These are phyloP conservation scores for Torymus tubicola DNA, from an alignment of 2,888 invertebrate species.

Conservation along the genomic window DNA sequence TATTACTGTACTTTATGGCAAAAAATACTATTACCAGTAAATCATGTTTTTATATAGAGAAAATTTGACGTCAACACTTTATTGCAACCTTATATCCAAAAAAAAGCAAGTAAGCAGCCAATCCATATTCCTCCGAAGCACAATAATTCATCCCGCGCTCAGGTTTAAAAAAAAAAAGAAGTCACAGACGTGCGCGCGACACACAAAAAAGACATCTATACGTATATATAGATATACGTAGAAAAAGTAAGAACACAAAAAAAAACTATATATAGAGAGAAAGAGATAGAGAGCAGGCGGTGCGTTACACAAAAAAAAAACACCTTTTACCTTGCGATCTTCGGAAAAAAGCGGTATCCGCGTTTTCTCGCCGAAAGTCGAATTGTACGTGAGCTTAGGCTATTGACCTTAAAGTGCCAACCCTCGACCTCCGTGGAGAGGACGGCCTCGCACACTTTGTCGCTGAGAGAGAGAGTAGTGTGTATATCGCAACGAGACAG, in stretches of 20 bases:
- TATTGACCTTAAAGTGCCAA: constrained; percentile 75
- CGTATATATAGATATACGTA: too few relatives aligned
- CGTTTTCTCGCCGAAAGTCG: constrained; percentile 75
- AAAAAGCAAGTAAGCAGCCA: constrained; percentile 7
- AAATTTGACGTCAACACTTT: too few relatives aligned
- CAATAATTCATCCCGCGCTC: constrained; percentile 51
- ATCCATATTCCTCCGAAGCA: not conserved
- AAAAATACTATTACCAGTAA: too few relatives aligned
- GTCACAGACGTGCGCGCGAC: constrained; percentile 38
- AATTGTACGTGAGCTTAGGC: constrained; percentile 72
- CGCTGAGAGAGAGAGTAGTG: too few relatives aligned
- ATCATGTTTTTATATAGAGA: too few relatives aligned
- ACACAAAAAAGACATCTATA: constrained; percentile 2
- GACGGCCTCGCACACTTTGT: constrained; percentile 74
- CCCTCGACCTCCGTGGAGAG: constrained; percentile 74
- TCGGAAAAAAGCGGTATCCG: constrained; percentile 74
- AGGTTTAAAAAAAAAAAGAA: constrained; percentile 16
- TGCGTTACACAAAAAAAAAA: not conserved
- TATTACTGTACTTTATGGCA: too few relatives aligned
- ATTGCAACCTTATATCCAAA: too few relatives aligned
- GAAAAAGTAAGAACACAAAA: not conserved
- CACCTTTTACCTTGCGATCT: constrained; percentile 72
- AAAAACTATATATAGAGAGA: not conserved
- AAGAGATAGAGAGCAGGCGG: not conserved
- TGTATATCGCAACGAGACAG: not conserved